A percentile compares a stretch with the other conserved stretches of the same genome.
Evolutionary conservation across 2,113 vertebrate genomes (phyloP).

Genomic region (Megaceryle torquata): DNA sequence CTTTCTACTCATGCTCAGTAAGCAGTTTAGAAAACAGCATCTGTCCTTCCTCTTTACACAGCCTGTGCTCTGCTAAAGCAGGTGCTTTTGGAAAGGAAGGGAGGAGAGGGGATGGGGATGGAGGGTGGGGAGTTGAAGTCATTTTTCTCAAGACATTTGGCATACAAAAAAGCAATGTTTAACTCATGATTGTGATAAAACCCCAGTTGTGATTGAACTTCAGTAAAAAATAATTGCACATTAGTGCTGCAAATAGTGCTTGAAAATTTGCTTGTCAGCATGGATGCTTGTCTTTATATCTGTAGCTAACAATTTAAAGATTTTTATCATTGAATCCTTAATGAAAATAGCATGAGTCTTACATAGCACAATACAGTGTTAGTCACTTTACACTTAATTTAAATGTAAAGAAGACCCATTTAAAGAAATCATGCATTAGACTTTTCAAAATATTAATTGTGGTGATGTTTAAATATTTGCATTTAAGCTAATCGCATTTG

Average conservation of each 20-base stretch:
- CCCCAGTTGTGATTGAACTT: background rate
- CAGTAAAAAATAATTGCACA: background rate
- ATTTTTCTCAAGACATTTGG: background rate
- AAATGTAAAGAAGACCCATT: constrained; percentile 7
- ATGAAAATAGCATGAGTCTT: background rate
- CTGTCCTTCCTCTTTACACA: background rate
- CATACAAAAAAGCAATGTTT: background rate
- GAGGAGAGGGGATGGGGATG: background rate
- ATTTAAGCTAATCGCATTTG: constrained; percentile 60
- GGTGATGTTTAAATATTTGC: constrained; percentile 58
- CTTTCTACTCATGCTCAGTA: background rate
- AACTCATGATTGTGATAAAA: background rate
- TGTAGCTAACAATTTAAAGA: background rate
- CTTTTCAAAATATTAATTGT: constrained; percentile 52
- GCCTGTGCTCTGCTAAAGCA: background rate
- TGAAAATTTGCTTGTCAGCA: background rate
- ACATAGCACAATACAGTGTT: background rate
- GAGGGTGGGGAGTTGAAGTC: background rate
- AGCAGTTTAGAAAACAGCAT: background rate
- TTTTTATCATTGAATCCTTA: background rate
- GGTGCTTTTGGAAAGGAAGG: background rate
- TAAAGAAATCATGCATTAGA: background rate
- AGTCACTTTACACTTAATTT: background rate
- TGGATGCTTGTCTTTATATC: background rate
- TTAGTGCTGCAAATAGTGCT: background rate